Evolutionary conservation across 30 jellyfish, hydroid and myxozoan species (phyloP).

Genomic region (Aurelia coerulea): DNA sequence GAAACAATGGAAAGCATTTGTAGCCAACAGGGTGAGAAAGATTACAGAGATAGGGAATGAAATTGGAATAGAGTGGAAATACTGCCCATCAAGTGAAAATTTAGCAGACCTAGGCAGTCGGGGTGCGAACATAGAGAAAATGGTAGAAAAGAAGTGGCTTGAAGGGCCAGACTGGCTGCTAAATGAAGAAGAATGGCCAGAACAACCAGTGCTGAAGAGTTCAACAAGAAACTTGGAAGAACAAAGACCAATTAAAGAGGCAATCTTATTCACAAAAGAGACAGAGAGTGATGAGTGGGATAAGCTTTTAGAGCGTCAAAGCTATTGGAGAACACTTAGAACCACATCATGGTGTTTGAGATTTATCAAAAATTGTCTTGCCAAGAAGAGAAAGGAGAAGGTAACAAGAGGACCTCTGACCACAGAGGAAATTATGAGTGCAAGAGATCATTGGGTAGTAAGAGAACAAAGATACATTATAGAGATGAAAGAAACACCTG

Average conservation of each 20-base stretch:
- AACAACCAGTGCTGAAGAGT: constrained; percentile 53
- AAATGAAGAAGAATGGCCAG: constrained; percentile 62
- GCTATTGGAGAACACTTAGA: constrained; percentile 54
- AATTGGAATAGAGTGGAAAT: constrained; percentile 9
- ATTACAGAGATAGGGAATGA: background rate
- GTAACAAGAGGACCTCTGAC: constrained; percentile 37
- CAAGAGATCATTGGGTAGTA: constrained; percentile 33
- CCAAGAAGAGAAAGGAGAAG: constrained; percentile 35
- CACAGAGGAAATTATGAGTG: constrained; percentile 17
- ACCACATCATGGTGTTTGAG: constrained; percentile 42
- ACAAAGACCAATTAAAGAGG: constrained; percentile 21
- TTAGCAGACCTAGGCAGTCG: constrained; percentile 20
- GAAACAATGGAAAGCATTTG: constrained; percentile 27
- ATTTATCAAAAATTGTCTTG: constrained; percentile 21
- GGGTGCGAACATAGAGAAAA: constrained; percentile 35
- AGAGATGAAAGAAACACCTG: constrained; percentile 24
- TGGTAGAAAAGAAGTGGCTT: constrained; percentile 14
- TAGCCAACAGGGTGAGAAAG: constrained; percentile 9
- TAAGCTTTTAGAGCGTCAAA: constrained; percentile 19
- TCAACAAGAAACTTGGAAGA: constrained; percentile 22
- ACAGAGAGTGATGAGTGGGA: constrained; percentile 52
- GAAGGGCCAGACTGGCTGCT: constrained; percentile 41
- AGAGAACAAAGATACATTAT: constrained; percentile 16
- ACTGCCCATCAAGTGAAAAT: constrained; percentile 5
- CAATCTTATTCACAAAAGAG: constrained; percentile 6